Evolutionary conservation across 2,888 invertebrate species (phyloP).

Genomic region (Idaea straminata): DNA sequence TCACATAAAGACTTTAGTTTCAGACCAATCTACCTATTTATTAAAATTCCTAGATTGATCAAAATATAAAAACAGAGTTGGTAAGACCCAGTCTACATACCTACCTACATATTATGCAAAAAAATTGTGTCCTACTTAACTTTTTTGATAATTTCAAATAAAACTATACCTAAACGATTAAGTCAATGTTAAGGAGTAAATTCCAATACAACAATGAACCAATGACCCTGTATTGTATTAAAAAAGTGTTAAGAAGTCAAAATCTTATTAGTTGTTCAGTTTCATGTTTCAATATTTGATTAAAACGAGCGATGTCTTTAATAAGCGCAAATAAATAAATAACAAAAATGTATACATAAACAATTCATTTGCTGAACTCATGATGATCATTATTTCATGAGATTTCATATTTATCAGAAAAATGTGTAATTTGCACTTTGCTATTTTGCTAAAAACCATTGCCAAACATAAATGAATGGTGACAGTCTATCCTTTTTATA

Average conservation of each 20-base stretch:
- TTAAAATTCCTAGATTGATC: too few species aligned
- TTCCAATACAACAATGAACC: neutral
- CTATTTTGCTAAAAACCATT: slow-evolving; percentile 41
- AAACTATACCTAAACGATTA: too few species aligned
- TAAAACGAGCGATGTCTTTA: neutral
- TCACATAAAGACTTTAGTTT: too few species aligned
- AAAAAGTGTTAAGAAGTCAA: neutral
- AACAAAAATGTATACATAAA: neutral
- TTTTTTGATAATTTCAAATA: too few species aligned
- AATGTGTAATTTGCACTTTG: slow-evolving; percentile 22
- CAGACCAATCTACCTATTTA: too few species aligned
- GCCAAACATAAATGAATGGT: slow-evolving; percentile 78
- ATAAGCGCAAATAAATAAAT: neutral
- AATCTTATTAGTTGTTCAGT: neutral
- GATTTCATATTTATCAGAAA: slow-evolving; percentile 2
- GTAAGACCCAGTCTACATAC: too few species aligned
- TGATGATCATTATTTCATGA: slow-evolving; percentile 2
- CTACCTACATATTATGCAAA: too few species aligned
- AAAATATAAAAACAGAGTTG: too few species aligned
- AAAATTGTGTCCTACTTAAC: too few species aligned
- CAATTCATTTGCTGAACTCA: neutral
- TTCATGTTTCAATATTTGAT: neutral
- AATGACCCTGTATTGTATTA: neutral
- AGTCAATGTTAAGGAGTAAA: too few species aligned
- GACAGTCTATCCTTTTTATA: slow-evolving; percentile 48